Conservation (phyloP, 2,888 invertebrate species). For the Agrochola circellaris region DNA sequence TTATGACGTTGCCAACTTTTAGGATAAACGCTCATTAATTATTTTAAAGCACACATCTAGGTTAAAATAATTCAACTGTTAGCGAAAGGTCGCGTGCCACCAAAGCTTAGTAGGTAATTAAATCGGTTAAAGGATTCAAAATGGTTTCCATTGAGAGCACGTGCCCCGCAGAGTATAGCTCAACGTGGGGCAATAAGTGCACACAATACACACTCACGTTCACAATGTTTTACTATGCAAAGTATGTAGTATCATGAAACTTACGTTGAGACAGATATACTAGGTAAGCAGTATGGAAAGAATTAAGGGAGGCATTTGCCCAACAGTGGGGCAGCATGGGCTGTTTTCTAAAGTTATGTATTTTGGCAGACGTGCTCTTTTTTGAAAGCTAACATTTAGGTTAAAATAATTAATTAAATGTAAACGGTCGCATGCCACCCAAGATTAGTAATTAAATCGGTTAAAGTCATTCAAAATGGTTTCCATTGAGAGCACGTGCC, state of each 20-base stretch:
- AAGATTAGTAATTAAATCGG: conserved; percentile 57
- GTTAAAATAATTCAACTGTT: conserved; percentile 9
- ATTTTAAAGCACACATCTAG: background rate
- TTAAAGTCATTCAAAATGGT: conserved; percentile 66
- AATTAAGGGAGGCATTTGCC: background rate
- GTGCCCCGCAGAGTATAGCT: conserved; percentile 38
- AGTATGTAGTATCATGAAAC: conserved; percentile 2
- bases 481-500: conserved; percentile 54
- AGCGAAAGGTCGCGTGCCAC: conserved; percentile 24
- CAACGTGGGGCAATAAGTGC: conserved; percentile 52
- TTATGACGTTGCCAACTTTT: too few relatives aligned
- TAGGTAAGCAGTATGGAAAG: background rate
- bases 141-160: conserved; percentile 58
- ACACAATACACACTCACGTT: conserved; percentile 47
- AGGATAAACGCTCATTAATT: background rate
- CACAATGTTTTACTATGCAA: conserved; percentile 30
- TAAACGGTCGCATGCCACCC: conserved; percentile 30
- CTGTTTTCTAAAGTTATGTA: background rate
- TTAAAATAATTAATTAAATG: conserved; percentile 9
- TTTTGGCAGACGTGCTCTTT: background rate
- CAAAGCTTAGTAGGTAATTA: conserved; percentile 54
- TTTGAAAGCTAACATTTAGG: background rate
- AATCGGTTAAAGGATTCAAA: conserved; percentile 65
- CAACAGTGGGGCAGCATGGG: background rate
- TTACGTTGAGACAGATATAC: background rate